Base-by-base conservation (phyloP, 2,113 vertebrate genomes). In the Trogon melanurus region DNA sequence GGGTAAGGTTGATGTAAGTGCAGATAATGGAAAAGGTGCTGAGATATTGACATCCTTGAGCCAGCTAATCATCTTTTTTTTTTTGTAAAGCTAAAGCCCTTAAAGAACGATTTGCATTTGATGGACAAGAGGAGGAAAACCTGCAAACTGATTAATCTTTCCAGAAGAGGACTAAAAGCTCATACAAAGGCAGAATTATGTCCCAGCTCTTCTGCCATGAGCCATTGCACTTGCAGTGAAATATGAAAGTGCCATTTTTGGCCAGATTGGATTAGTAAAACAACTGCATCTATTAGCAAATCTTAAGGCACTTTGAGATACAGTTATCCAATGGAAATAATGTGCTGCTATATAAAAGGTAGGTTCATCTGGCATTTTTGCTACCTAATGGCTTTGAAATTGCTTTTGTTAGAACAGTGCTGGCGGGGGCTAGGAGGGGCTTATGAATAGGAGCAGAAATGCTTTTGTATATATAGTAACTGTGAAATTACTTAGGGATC, bases 241-340 rank as follows among this genome's bases (percentile, higher is more conserved):
- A 96, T 86, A 94, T 61, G 70, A 38, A 87, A 91, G 62, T 62
- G 82, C 74, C 85, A 70, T 88, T 96, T 95, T 76, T 61, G 70
- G 45, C 53, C 73, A 75, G 66, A 75, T 57, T 88, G 88, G 38
- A 91, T 93, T 92, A 91, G 69, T 73, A 64, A 90, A 92, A 81
- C 74, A 92, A 76, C 30, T 60, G 44, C 66, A 89, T 32, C 67
- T 82, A 85, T 93, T 95, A 93, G 57, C 15, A 76, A 94, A 93
- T 81, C 27, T 58, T 44, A 84, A 85, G 53, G 51, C 48, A 82
- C 30, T 50, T 65, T 81, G 73, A 87, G 36, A 84, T 82, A 38
- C 15, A 76, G 53, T 62, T 84, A 81, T 50, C 66, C 36, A 14
- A 17, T 30, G 36, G 51, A 86, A 92, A 91, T 50, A 78, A 64